Conservation (phyloP, 2,113 vertebrate species). For the Todiramphus chloris region DNA sequence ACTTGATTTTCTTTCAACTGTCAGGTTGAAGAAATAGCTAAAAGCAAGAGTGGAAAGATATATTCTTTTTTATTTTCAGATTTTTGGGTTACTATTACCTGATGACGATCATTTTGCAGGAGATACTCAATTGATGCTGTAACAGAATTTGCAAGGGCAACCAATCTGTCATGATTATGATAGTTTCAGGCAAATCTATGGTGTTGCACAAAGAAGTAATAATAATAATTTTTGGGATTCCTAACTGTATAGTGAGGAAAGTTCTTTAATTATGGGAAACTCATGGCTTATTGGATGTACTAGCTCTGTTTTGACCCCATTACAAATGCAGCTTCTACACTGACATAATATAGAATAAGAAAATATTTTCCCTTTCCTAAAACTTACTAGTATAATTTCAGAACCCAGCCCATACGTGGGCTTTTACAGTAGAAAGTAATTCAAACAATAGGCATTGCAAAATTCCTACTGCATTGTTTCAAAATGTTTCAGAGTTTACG, state of each 20-base stretch:
- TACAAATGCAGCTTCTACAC: not conserved
- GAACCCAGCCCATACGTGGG: not conserved
- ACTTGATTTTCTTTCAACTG: conserved; percentile 59
- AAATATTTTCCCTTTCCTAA: not conserved
- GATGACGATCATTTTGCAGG: conserved; percentile 18
- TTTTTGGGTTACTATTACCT: conserved; percentile 29
- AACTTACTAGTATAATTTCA: not conserved
- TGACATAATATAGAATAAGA: not conserved
- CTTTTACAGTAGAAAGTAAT: not conserved
- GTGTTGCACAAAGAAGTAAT: not conserved
- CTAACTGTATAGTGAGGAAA: not conserved
- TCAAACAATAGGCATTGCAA: not conserved
- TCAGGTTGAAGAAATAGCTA: conserved; percentile 51
- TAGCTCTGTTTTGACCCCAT: not conserved
- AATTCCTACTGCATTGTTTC: not conserved
- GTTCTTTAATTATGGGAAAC: not conserved
- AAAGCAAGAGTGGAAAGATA: conserved; percentile 28
- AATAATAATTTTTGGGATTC: not conserved
- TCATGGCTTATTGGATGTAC: not conserved
- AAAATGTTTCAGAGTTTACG: not conserved
- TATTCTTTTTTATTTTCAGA: conserved; percentile 24
- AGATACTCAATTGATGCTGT: not conserved
- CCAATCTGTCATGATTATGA: not conserved
- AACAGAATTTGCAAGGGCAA: conserved; percentile 3
- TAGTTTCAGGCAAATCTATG: not conserved